Conservation (phyloP, 2,797 vertebrate species). For the Buceros bicornis region DNA sequence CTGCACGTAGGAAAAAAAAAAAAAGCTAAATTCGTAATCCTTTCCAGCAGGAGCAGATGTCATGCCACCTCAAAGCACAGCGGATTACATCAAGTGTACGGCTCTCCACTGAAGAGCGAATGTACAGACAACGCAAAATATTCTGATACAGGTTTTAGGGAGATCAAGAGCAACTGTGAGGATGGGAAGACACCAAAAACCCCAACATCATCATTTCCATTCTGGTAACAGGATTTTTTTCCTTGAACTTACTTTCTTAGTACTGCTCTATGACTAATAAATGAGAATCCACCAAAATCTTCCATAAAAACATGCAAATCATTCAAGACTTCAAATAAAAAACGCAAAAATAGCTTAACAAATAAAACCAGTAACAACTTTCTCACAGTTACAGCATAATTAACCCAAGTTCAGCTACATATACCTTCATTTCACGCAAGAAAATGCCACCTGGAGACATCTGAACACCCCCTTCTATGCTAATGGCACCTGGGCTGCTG, state of each 20-base stretch:
- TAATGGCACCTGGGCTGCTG: not conserved
- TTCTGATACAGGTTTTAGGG: not conserved
- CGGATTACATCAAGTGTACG: not conserved
- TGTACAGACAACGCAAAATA: not conserved
- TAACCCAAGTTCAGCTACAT: not conserved
- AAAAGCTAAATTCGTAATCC: not conserved
- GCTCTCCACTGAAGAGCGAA: not conserved
- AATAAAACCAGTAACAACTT: not conserved
- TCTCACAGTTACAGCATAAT: not conserved
- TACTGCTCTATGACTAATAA: not conserved
- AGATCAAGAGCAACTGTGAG: conserved; percentile 17
- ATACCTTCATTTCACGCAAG: not conserved
- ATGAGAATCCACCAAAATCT: not conserved
- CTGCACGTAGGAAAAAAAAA: not conserved
- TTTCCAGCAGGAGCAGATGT: conserved; percentile 2
- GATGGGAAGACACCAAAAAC: not conserved
- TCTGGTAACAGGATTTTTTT: not conserved
- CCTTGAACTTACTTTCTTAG: not conserved
- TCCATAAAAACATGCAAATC: not conserved
- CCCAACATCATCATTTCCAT: not conserved
- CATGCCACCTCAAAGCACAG: conserved; percentile 24
- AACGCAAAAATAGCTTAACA: not conserved
- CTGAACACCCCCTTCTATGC: not conserved
- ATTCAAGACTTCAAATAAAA: not conserved
- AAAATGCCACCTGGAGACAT: not conserved